These are phyloP conservation scores for Turritopsis rubra DNA, from an alignment of 30 jellyfish, hydroid and myxozoan species.

Conservation along the genomic window DNA sequence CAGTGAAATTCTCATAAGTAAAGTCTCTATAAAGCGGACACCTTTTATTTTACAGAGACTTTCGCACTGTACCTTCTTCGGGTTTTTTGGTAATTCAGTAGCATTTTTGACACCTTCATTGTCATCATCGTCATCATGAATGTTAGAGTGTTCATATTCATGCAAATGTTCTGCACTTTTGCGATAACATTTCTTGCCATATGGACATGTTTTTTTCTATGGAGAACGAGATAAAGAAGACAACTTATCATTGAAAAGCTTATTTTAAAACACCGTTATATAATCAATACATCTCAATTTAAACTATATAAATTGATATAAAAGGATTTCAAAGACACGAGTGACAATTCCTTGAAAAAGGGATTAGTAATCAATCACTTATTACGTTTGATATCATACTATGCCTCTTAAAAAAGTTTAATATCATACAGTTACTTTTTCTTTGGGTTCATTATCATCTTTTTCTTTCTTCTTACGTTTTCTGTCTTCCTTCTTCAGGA, in stretches of 20 bases:
- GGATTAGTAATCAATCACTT: too few species aligned
- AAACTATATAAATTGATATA: too few species aligned
- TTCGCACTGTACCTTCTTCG: neutral
- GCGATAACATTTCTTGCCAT: constrained; percentile 41
- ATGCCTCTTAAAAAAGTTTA: too few species aligned
- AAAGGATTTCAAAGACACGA: too few species aligned
- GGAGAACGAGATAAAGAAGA: neutral
- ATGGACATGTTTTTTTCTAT: constrained; percentile 29
- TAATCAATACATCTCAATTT: too few species aligned
- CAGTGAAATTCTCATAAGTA: too few species aligned
- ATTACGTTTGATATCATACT: too few species aligned
- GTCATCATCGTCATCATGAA: constrained; percentile 11
- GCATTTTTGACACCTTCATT: too few species aligned
- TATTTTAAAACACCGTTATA: neutral
- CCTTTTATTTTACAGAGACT: neutral
- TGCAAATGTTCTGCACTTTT: constrained; percentile 37
- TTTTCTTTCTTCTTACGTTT: neutral
- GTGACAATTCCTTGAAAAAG: too few species aligned
- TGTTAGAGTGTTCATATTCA: constrained; percentile 23
- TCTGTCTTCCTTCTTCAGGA: neutral
- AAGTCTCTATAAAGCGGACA: neutral
- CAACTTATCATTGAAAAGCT: neutral
- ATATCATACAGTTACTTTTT: neutral
- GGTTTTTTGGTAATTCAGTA: neutral
- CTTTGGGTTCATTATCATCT: neutral